Evolutionary conservation across 2,797 vertebrate genomes (phyloP), one percentile per base, ranked within the genome.

Genomic region (Anguilla anguilla): DNA sequence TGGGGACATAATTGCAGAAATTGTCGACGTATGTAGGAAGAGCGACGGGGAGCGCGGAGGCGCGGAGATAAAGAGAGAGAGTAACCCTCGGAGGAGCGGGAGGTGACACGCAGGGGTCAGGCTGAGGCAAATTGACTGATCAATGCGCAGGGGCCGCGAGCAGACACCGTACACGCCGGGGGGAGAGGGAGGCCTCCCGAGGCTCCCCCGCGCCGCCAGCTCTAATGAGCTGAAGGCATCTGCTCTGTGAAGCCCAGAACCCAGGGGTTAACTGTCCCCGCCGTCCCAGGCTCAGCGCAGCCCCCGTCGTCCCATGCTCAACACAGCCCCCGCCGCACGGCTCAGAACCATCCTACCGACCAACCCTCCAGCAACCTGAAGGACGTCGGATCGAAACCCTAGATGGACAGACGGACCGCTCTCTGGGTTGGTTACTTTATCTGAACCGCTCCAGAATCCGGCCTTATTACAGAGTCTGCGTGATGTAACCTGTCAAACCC

Each of bases 41-140:
- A 35, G 49, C 22, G 77, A 15, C 46, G 53, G 72, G 39, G 59
- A 46, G 35, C 25, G 57, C 53, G 35, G 84, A 85, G 35, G 28
- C 64, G 43, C n/a, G 15, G 43, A 51, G 51, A 61, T 46, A 69
- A 19, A 74, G 84, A 53, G 88, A 55, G 39, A 53, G 64, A 83
- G 74, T 46, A 51, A 74, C 22, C 85, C 85, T 35, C 85, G 25
- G 11, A 61, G 64, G 85, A 72, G 85, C 55, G 87, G 25, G 61
- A 46, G 84, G 74, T 82, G 84, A 83, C 39, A 79, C 15, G 49
- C n/a, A 79, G 59, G 81, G 88, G 85, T 88, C 88, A 88, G 43
- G 59, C 28, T 15, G 43, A 86, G 85, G 85, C 49, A 88, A 88
- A 88, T 84, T 83, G 85, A 86, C 85, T 88, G 85, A 88, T 88